phyloP scores from a whole-genome alignment of 2,888 invertebrate genomes.

The Phlogophora meticulosa region DNA sequence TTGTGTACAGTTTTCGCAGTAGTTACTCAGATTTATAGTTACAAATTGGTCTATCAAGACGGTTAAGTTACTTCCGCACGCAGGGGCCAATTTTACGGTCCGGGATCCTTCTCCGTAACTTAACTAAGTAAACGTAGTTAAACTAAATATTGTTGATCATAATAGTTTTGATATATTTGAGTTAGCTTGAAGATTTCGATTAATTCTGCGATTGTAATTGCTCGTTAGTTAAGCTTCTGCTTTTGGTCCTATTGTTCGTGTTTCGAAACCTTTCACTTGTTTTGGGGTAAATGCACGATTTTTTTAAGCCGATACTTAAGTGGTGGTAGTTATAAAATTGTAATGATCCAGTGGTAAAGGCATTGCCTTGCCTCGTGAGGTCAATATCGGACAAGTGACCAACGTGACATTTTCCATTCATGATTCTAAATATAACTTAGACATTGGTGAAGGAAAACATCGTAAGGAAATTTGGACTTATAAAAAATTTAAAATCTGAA shows the following conservation, averaged over 20 bases:
- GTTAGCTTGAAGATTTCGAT: constrained; percentile 31
- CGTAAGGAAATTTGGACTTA: too few relatives aligned
- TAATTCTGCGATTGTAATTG: constrained; percentile 20
- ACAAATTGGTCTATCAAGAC: constrained; percentile 69
- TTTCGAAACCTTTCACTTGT: not conserved
- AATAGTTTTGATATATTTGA: constrained; percentile 44
- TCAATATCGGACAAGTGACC: too few relatives aligned
- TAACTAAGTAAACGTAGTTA: constrained; percentile 38
- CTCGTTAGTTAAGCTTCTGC: constrained; percentile 1
- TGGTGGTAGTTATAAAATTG: not conserved
- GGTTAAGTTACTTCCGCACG: constrained; percentile 65
- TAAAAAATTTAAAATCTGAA: too few relatives aligned
- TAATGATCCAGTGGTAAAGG: too few relatives aligned
- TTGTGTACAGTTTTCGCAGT: constrained; percentile 54
- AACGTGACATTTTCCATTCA: too few relatives aligned
- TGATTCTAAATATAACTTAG: too few relatives aligned
- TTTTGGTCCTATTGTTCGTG: not conserved
- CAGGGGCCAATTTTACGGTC: constrained; percentile 63
- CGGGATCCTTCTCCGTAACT: constrained; percentile 45
- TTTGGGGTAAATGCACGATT: not conserved
- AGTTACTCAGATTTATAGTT: constrained; percentile 64
- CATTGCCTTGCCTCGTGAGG: too few relatives aligned
- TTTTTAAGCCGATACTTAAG: not conserved
- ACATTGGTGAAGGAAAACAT: too few relatives aligned
- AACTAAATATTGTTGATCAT: constrained; percentile 53